These are phyloP conservation scores for Drosophila parthenogenetica DNA, from an alignment of 2,888 invertebrate genomes.

Conservation along the genomic window DNA sequence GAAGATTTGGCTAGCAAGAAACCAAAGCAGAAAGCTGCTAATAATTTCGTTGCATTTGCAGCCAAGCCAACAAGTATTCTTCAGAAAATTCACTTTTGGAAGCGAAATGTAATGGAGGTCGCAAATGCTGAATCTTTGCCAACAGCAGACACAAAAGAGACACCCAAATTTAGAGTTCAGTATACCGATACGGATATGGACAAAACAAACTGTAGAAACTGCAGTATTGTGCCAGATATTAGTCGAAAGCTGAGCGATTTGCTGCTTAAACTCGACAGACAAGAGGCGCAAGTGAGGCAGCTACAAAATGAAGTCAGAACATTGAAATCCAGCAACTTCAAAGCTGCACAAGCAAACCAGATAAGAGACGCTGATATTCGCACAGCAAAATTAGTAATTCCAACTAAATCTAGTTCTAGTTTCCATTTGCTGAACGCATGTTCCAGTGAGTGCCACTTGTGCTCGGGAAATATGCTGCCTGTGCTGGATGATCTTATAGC, in stretches of 20 bases:
- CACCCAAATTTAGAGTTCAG: no score
- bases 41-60: neutral
- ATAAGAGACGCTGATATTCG: no score
- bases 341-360: neutral
- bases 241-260: neutral
- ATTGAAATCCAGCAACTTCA: neutral
- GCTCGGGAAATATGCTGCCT: conserved; percentile 23
- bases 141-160: no score
- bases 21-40: no score
- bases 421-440: no score
- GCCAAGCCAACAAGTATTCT: neutral
- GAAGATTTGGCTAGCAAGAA: no score
- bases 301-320: neutral
- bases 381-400: no score
- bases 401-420: no score
- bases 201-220: neutral
- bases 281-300: conserved; percentile 4
- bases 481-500: conserved; percentile 27
- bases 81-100: conserved; percentile 10
- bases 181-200: neutral
- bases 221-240: neutral
- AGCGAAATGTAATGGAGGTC: neutral
- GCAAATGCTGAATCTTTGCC: no score
- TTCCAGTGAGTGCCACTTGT: conserved; percentile 49
- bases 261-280: conserved; percentile 3